Conservation (phyloP, 2,113 vertebrate species). For the Pangasianodon gigas region DNA sequence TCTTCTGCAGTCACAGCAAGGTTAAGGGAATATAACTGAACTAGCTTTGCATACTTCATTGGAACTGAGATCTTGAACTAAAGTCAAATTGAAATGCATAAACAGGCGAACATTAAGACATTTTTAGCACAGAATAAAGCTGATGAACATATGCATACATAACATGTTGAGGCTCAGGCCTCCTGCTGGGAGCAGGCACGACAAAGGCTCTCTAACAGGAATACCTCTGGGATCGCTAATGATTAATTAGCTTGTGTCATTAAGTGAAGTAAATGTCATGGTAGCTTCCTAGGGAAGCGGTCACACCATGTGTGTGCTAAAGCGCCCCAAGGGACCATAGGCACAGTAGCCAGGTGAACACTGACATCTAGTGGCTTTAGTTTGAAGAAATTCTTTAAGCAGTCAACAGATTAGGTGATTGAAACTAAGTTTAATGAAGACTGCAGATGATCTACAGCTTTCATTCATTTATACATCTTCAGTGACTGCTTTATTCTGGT, state of each 20-base stretch:
- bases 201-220: conserved; percentile 87
- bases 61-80: conserved; percentile 58
- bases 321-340: conserved; percentile 69
- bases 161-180: conserved; percentile 84
- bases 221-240: conserved; percentile 96
- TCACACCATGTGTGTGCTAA: conserved; percentile 71
- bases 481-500: background rate
- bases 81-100: conserved; percentile 68
- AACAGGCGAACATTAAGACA: conserved; percentile 74
- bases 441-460: background rate
- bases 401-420: background rate
- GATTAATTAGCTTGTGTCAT: conserved; percentile 99
- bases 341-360: conserved; percentile 63
- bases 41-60: conserved; percentile 52
- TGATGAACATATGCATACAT: conserved; percentile 80
- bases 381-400: background rate
- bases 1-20: background rate
- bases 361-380: conserved; percentile 89
- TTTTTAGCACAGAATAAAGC: conserved; percentile 72
- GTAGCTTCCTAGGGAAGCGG: conserved; percentile 88
- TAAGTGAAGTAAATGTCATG: conserved; percentile 98
- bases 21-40: background rate
- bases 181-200: conserved; percentile 84
- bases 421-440: background rate
- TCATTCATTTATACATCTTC: background rate